Base-by-base conservation (phyloP, 2,113 vertebrate species). In the Dromas ardeola region DNA sequence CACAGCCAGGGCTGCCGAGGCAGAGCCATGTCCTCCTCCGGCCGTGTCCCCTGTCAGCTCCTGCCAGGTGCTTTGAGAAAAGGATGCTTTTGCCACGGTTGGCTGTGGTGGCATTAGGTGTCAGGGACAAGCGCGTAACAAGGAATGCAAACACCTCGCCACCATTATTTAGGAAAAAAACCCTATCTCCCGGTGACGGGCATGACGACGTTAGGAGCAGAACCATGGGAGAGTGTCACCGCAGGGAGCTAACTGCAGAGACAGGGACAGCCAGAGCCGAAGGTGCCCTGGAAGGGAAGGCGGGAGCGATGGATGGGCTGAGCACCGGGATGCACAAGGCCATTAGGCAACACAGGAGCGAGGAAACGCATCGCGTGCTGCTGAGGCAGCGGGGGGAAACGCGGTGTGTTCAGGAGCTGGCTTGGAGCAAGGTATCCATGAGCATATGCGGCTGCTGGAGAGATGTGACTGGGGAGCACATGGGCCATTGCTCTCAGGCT, bases 41-140 rank as follows among this genome's bases (percentile, higher is more conserved):
- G 22, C 45, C 11, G 0, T 36, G 53, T 40, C 58, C n/a, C 0
- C 1, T 1, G 19, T 0, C 65, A 5, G 55, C 78, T 30, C 2
- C 76, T 25, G 45, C 36, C 1, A 5, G 22, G 3, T 4, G 45
- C 66, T n/a, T 3, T 14, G 50, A 49, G 34, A 15, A 53, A 9
- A 36, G 32, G 78, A 12, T 6, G 40, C 42, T 27, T 53, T 79
- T 42, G 62, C 34, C 26, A 14, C 5, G 0, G 52, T 23, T 8
- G 27, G 10, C 36, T 56, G 36, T 0, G 17, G 26, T 2, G 3
- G 72, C 32, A 12, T 15, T 5, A 7, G 21, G n/a, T 3, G 19
- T 0, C 25, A 9, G 18, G 71, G 34, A 13, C 36, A 17, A 38
- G 74, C 55, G 15, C 5, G 0, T 7, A 42, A 17, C 3, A 2